A percentile compares a stretch with the other conserved stretches of the same genome.
Conservation (phyloP, 2,888 invertebrate species). For the Pemphredon lugubris region DNA sequence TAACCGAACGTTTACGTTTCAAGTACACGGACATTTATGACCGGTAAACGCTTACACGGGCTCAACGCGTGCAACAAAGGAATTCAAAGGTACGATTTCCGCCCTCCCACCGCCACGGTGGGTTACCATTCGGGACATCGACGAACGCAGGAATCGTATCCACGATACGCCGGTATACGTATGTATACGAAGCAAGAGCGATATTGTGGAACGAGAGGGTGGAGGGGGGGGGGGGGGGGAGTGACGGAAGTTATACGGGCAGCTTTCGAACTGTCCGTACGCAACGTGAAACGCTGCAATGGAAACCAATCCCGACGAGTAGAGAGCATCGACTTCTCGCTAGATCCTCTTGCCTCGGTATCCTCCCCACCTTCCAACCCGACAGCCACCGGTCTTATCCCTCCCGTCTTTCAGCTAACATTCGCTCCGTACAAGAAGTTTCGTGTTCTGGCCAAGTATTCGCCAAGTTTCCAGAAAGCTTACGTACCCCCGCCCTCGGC, state of each 20-base stretch:
- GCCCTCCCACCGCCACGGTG: too few species aligned
- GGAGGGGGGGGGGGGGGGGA: too few species aligned
- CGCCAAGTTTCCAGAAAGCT: conserved; percentile 67
- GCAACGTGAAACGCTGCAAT: conserved; percentile 48
- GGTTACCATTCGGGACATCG: too few species aligned
- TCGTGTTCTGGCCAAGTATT: conserved; percentile 63
- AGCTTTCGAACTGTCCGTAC: conserved; percentile 49
- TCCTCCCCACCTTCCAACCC: too few species aligned
- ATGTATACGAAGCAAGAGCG: conserved; percentile 43
- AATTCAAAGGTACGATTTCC: conserved; percentile 3
- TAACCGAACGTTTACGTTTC: conserved; percentile 1
- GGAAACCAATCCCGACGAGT: conserved; percentile 54
- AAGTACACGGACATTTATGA: conserved; percentile 4
- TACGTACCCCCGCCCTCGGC: conserved; percentile 41
- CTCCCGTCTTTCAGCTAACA: conserved; percentile 59
- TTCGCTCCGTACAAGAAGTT: conserved; percentile 58
- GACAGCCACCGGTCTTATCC: conserved; percentile 61
- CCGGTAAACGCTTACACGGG: conserved; percentile 15
- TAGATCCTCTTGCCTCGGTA: conserved; percentile 29
- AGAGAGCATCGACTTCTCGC: conserved; percentile 51
- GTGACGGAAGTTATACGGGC: too few species aligned
- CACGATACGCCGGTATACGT: too few species aligned
- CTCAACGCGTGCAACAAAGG: background rate
- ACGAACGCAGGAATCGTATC: too few species aligned
- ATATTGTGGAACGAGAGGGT: conserved; percentile 38